A percentile compares a stretch with the other conserved stretches of the same genome.
Evolutionary conservation across 2,113 vertebrate species (phyloP).

Genomic region (Thinocorus orbignyianus): DNA sequence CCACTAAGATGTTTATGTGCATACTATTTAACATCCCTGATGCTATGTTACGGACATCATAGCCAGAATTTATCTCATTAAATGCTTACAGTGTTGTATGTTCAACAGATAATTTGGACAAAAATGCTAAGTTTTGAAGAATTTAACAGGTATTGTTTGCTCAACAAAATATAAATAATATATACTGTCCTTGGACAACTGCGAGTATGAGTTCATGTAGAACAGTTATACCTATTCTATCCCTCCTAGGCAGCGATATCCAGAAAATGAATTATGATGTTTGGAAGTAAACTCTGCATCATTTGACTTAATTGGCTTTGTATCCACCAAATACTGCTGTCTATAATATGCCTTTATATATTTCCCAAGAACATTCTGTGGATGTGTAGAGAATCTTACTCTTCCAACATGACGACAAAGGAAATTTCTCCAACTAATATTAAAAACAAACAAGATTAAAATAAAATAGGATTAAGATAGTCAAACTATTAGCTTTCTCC

Average conservation of each 20-base stretch:
- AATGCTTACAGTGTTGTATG: background rate
- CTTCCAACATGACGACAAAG: background rate
- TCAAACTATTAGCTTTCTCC: constrained; percentile 1
- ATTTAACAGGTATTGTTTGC: background rate
- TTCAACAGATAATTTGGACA: background rate
- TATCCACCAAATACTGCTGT: background rate
- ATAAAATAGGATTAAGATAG: constrained; percentile 34
- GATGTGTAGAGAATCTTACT: background rate
- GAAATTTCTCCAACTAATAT: constrained; percentile 18
- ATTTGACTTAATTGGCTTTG: background rate
- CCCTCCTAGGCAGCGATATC: background rate
- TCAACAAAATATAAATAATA: background rate
- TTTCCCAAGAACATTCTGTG: background rate
- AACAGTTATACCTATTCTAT: background rate
- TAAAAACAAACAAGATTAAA: constrained; percentile 46
- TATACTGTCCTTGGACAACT: background rate
- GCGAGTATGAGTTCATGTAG: background rate
- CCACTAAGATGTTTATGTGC: background rate
- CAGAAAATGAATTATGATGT: background rate
- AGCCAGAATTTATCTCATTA: background rate
- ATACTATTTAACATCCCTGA: background rate
- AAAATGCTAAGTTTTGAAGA: background rate
- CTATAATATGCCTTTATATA: background rate
- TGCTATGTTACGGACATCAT: background rate
- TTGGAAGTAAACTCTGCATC: background rate